Conservation (phyloP, 2,113 vertebrate species). For the Gobius niger region DNA sequence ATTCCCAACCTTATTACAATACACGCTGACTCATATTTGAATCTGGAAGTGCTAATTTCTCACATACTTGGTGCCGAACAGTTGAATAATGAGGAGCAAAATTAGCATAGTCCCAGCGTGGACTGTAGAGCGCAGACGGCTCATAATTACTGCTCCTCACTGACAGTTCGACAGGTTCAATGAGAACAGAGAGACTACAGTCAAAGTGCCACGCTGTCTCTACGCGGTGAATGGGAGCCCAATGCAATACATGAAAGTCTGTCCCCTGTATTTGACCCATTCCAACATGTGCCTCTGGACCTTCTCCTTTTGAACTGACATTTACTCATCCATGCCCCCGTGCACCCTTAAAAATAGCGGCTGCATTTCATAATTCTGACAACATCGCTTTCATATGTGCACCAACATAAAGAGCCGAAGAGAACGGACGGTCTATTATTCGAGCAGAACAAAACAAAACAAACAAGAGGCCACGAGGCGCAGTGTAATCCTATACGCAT, state of each 20-base stretch:
- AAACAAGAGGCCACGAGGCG: not conserved
- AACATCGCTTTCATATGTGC: no score
- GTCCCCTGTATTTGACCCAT: no score
- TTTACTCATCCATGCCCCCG: no score
- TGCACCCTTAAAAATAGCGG: not conserved
- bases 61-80: not conserved
- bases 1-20: not conserved
- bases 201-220: no score
- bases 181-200: not conserved
- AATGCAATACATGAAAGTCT: no score
- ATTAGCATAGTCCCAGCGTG: not conserved
- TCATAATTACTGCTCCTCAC: not conserved
- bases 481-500: not conserved
- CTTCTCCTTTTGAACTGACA: no score
- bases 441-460: conserved; percentile 2
- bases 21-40: not conserved
- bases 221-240: no score
- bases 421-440: not conserved
- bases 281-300: no score
- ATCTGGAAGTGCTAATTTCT: not conserved
- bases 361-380: no score
- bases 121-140: not conserved
- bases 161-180: not conserved
- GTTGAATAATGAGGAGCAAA: not conserved
- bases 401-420: not conserved